These are phyloP conservation scores for Arizona elegans DNA, from an alignment of 2,113 vertebrate genomes.

Conservation along the genomic window DNA sequence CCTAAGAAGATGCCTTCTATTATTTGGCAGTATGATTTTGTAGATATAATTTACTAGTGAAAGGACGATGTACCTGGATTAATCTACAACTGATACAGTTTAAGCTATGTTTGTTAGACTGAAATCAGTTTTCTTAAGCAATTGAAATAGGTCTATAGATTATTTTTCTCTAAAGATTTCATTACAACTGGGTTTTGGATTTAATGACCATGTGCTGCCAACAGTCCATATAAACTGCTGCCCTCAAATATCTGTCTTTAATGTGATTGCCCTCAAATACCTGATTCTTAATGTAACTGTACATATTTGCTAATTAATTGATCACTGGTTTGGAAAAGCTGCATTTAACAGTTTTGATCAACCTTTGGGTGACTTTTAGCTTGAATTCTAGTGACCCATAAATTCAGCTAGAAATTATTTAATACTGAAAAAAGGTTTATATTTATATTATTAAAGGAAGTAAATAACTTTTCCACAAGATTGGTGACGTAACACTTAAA, in stretches of 20 bases:
- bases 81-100: not conserved
- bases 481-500: not conserved
- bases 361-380: not conserved
- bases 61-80: not conserved
- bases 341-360: not conserved
- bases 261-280: not conserved
- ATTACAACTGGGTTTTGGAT: not conserved
- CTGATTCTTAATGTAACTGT: not conserved
- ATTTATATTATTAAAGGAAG: not conserved
- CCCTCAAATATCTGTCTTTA: not conserved
- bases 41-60: not conserved
- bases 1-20: no score
- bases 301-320: not conserved
- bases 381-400: not conserved
- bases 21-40: no score
- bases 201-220: not conserved
- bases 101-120: not conserved
- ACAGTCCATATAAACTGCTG: not conserved
- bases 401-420: not conserved
- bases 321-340: not conserved
- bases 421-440: not conserved
- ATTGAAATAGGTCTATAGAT: not conserved
- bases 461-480: not conserved
- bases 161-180: not conserved
- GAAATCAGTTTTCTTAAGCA: not conserved